Base-by-base conservation (phyloP, 2,888 invertebrate genomes). In the Brachycybe producta region DNA sequence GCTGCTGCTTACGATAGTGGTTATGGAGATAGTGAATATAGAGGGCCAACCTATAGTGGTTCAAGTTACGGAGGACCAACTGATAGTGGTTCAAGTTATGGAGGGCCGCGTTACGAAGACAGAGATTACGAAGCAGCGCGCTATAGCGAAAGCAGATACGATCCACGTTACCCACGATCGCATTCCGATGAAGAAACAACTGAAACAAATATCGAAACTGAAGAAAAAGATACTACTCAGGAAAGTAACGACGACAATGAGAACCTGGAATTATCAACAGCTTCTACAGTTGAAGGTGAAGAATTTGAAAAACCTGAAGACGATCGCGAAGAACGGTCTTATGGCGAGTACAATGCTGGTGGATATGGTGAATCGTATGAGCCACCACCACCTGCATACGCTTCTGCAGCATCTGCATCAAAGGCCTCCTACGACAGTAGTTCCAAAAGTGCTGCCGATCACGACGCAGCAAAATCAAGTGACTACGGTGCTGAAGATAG, bases 21-120 rank as follows among this genome's bases (percentile, higher is more conserved):
- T 27, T 30, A 43, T 43, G 28, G 43, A 43, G 26, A 5, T 38
- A 24, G 34, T 23, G 36, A 27, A 15, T 21, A 36, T 23, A 36
- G 35, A 35, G 26, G 32, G 1, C 15, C 26, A 13, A n/a, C 24
- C 13, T 42, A 26, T 28, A 30, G 26, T 15, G 38, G 34, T 3
- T 8, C 1, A 7, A 23, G 34, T 13, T 19, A 45, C n/a, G 34
- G 36, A 5, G 35, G 23, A 30, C n/a, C 32, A 8, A 21, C 11
- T 23, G 19, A 19, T 45, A 19, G 15, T 19, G 32, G 26, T 5
- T 19, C 32, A 11, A 23, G 45, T 32, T 32, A 32, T 19, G 34
- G 45, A 21, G 21, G 17, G 15, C 30, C 21, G 13, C 11, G n/a
- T 15, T 32, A 23, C 21, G 21, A 4, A 19, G 11, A 19, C 8